Evolutionary conservation across 2,113 vertebrate genomes (phyloP).

Genomic region (Pygoscelis adeliae): DNA sequence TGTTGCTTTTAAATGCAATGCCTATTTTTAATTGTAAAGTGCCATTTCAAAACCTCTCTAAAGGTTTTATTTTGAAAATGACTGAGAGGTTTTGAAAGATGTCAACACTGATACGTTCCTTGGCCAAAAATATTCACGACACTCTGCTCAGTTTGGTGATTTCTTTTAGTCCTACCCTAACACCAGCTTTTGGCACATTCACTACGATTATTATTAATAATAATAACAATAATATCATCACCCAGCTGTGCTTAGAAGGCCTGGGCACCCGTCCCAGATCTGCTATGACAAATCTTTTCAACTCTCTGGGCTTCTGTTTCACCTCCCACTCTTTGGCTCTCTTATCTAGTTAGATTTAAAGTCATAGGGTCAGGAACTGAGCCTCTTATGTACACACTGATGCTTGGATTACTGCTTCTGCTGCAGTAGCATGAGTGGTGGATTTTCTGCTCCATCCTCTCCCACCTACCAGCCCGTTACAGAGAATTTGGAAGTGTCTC

Average conservation of each 20-base stretch:
- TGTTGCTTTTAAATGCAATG: not conserved
- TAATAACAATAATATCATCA: slow-evolving; percentile 54
- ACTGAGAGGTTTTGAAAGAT: not conserved
- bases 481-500: not conserved
- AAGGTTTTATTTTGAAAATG: slow-evolving; percentile 11
- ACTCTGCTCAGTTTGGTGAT: not conserved
- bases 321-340: slow-evolving; percentile 61
- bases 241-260: slow-evolving; percentile 56
- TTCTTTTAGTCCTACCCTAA: slow-evolving; percentile 1
- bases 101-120: not conserved
- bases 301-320: slow-evolving; percentile 58
- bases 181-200: slow-evolving; percentile 17
- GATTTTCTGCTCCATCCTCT: not conserved
- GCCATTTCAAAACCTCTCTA: not conserved
- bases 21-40: not conserved
- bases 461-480: not conserved
- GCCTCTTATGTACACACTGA: not conserved
- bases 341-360: slow-evolving; percentile 64
- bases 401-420: not conserved
- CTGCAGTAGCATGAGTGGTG: not conserved
- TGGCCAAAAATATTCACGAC: not conserved
- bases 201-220: slow-evolving; percentile 31
- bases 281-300: slow-evolving; percentile 61
- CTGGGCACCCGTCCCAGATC: slow-evolving; percentile 58
- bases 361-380: slow-evolving; percentile 17